Evolutionary conservation across 2,113 vertebrate genomes (phyloP), one percentile per base, ranked within the genome.

Genomic region (Periophthalmus modestus): DNA sequence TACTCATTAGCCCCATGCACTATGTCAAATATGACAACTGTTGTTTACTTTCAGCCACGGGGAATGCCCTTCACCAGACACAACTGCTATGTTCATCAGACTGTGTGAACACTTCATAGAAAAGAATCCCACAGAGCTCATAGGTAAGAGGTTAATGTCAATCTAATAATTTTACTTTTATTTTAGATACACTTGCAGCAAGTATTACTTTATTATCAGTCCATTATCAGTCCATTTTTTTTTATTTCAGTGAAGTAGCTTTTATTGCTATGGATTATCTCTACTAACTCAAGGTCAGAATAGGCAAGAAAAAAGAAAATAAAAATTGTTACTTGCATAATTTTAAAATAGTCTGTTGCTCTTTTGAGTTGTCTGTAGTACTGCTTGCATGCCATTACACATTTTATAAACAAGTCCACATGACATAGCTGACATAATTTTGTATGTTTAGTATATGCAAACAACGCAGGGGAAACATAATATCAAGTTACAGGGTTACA

Each of bases 51-150:
- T 54, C 61, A 99, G 97, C 72, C 97, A 98, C 43, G 96, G 95
- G 2, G 98, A 99, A 62, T 97, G 96, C 23, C 97, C 98, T 69
- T 95, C 96, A 1, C 80, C 80, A 71, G 98, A 99, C 68, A 95
- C 95, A 5, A 98, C 97, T 0, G 86, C 93, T 18, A 94, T 90
- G 36, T 99, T 99, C 92, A 96, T 99, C 88, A 92, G 92, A 66
- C 82, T 97, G 4, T 99, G 98, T 39, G 96, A 96, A 62, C 86
- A 94, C 71, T 98, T 98, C 88, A 95, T 95, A 63, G 95, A 96
- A 73, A 97, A 97, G 92, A 98, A 95, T 80, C 95, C 97, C 19
- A 92, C 95, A 61, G 97, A 99, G 59, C 90, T 99, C 71, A 99
- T 99, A 89, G 98, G 98, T 97, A 91, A 79, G 76, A 2, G 61